A percentile compares a stretch with the other conserved stretches of the same genome.
Conservation (phyloP, 2,888 invertebrate species). For the Rotaria macrura region DNA sequence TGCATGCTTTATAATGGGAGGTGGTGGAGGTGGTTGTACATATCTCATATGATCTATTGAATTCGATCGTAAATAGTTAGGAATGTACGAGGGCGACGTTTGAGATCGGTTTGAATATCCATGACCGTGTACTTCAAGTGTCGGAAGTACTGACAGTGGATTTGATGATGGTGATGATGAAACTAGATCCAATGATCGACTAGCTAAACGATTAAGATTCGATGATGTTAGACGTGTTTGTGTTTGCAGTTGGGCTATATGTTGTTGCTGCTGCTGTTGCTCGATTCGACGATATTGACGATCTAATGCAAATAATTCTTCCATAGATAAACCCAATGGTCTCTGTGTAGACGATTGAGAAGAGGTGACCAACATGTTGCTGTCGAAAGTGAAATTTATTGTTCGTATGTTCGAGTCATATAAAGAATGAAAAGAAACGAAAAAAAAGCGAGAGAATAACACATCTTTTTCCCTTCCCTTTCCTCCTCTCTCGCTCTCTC, state of each 20-base stretch:
- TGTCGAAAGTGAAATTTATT: not conserved
- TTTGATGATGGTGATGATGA: not conserved
- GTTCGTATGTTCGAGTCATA: not conserved
- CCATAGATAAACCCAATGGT: not conserved
- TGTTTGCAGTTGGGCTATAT: not conserved
- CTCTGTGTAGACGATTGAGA: not conserved
- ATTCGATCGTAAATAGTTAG: not conserved
- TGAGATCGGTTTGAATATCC: not conserved
- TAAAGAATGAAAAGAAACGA: not conserved
- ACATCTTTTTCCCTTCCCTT: not conserved
- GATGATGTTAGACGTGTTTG: not conserved
- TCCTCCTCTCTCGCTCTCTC: too few species aligned
- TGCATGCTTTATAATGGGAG: not conserved
- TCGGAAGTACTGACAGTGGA: not conserved
- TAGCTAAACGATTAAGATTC: not conserved
- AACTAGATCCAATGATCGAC: not conserved
- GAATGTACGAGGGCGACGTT: not conserved
- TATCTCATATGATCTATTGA: not conserved
- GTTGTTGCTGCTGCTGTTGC: constrained; percentile 13
- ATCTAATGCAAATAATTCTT: constrained; percentile 9
- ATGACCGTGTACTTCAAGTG: not conserved
- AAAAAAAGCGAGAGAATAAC: not conserved
- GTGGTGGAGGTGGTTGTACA: not conserved
- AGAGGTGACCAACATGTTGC: not conserved
- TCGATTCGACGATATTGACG: constrained; percentile 4